These are phyloP conservation scores for Drosophila rhopaloa DNA, from an alignment of 1,140 invertebrate genomes.

Conservation along the genomic window DNA sequence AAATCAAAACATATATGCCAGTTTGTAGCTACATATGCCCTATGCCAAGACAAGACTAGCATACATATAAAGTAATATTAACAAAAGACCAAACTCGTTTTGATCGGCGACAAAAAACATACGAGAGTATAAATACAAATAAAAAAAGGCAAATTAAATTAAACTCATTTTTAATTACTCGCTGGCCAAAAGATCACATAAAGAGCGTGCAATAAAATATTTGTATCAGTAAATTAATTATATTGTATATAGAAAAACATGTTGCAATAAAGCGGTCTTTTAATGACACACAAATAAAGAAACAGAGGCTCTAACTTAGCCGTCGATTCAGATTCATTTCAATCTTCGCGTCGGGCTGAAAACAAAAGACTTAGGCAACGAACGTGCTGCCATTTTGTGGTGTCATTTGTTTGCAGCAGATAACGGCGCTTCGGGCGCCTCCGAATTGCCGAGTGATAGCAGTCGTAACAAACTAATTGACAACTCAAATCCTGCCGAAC, in stretches of 20 bases:
- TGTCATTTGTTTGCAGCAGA: constrained; percentile 60
- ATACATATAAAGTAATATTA: constrained; percentile 63
- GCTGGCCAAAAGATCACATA: constrained; percentile 73
- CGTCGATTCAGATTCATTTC: constrained; percentile 22
- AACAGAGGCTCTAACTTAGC: constrained; percentile 39
- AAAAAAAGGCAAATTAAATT: constrained; percentile 72
- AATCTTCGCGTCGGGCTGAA: constrained; percentile 21
- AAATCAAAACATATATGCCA: constrained; percentile 63
- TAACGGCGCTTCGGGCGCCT: constrained; percentile 71
- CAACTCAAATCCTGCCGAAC: constrained; percentile 80
- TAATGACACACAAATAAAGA: constrained; percentile 70
- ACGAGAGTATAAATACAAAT: constrained; percentile 48
- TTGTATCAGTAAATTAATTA: constrained; percentile 79
- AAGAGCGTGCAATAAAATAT: constrained; percentile 78
- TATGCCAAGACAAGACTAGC: constrained; percentile 32
- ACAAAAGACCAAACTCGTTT: constrained; percentile 74
- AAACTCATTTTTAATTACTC: constrained; percentile 78
- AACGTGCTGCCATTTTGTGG: constrained; percentile 70
- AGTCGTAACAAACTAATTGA: constrained; percentile 78
- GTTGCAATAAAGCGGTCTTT: constrained; percentile 66
- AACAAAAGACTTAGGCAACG: constrained; percentile 82
- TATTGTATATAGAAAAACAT: constrained; percentile 81
- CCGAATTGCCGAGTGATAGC: constrained; percentile 64
- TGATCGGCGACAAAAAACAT: constrained; percentile 52
- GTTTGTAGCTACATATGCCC: constrained; percentile 26